phyloP scores from a whole-genome alignment of 2,888 invertebrate genomes.

The Sarcophaga caerulescens region DNA sequence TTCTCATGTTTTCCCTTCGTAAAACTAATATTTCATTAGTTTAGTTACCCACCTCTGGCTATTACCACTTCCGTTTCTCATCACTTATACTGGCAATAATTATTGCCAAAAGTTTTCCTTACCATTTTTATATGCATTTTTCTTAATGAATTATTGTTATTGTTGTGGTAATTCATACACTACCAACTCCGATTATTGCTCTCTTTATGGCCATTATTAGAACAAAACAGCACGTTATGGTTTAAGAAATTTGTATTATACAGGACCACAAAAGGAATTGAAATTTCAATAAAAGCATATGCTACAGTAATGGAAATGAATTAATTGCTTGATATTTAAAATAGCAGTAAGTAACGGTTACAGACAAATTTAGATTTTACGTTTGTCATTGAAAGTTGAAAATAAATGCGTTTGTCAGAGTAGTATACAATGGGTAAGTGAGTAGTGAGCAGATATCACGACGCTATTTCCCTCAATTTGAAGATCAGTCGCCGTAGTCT shows the following conservation, averaged over 20 bases:
- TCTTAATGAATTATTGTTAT: slow-evolving; percentile 2
- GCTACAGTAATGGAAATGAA: no score
- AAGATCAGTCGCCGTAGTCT: no score
- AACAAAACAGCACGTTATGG: not conserved
- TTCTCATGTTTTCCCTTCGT: no score
- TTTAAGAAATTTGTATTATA: not conserved
- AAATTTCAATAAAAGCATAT: not conserved
- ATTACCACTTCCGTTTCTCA: slow-evolving; percentile 14
- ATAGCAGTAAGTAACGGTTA: no score
- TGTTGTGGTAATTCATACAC: not conserved
- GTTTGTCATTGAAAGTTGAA: no score
- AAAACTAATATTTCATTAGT: not conserved
- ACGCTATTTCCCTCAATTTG: no score
- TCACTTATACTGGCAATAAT: not conserved
- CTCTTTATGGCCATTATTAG: not conserved
- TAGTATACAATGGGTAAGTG: no score
- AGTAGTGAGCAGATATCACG: no score
- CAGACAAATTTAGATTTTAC: no score
- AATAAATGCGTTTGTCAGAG: no score
- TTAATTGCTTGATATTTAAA: no score
- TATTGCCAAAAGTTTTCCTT: not conserved
- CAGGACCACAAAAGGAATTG: not conserved
- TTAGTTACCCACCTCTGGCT: not conserved
- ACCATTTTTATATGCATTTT: not conserved
- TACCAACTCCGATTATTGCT: not conserved